phyloP scores from a whole-genome alignment of 2,113 vertebrate genomes.

The Channa maculata region DNA sequence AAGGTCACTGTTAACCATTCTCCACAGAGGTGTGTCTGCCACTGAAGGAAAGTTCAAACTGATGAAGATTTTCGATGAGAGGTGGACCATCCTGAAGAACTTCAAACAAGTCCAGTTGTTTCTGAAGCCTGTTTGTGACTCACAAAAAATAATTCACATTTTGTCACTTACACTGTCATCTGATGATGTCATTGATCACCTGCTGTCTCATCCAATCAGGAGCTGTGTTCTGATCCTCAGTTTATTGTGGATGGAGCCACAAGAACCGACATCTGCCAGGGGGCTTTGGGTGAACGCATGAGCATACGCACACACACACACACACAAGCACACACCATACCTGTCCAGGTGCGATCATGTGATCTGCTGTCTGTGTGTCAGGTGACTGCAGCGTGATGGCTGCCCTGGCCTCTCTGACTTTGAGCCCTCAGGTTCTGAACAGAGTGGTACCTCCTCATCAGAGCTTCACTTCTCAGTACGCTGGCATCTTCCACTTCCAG shows the following conservation, averaged over 20 bases:
- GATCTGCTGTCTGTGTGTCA: conserved; percentile 46
- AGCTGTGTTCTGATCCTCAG: conserved; percentile 82
- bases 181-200: not conserved
- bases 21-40: too few species aligned
- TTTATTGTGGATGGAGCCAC: conserved; percentile 84
- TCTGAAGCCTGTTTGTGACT: too few species aligned
- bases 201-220: conserved; percentile 66
- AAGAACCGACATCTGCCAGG: conserved; percentile 87
- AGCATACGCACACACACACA: not conserved
- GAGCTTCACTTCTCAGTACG: conserved; percentile 68
- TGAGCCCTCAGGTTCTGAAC: conserved; percentile 39
- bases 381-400: conserved; percentile 87
- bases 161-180: too few species aligned
- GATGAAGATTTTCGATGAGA: too few species aligned
- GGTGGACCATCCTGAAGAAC: too few species aligned
- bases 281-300: conserved; percentile 82
- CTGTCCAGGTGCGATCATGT: not conserved
- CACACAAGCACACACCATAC: not conserved
- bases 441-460: conserved; percentile 73
- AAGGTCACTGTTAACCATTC: too few species aligned
- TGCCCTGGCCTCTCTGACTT: conserved; percentile 45
- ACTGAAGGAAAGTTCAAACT: too few species aligned
- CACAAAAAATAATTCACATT: too few species aligned
- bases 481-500: conserved; percentile 83
- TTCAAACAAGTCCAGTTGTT: too few species aligned